Percentiles rank a stretch among this genome's conserved stretches.
These are phyloP conservation scores for Aleadryas rufinucha DNA, from an alignment of 2,113 vertebrate genomes.

Conservation along the genomic window DNA sequence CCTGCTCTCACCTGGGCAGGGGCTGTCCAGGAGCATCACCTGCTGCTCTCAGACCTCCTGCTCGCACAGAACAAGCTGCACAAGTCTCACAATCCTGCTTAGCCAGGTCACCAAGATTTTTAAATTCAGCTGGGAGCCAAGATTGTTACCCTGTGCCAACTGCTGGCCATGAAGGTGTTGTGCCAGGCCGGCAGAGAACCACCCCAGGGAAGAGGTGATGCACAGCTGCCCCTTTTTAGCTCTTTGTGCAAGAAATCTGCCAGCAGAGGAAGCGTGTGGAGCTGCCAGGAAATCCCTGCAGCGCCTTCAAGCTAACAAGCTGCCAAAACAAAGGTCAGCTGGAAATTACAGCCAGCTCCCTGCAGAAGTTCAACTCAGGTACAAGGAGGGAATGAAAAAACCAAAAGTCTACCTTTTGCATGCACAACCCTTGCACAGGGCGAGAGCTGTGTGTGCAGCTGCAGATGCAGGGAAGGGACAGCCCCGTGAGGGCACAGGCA, in stretches of 20 bases:
- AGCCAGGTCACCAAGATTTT: neutral
- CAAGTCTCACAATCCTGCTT: neutral
- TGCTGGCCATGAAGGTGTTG: neutral
- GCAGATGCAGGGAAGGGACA: neutral
- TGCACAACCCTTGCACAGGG: neutral
- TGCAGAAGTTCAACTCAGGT: neutral
- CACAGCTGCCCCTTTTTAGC: constrained; percentile 16
- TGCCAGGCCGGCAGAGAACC: neutral
- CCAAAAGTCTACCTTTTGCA: neutral
- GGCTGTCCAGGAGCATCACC: neutral
- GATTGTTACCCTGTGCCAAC: neutral
- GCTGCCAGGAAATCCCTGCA: constrained; percentile 34
- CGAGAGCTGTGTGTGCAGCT: neutral
- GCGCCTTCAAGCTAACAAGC: neutral
- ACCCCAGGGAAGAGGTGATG: neutral
- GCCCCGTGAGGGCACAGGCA: neutral
- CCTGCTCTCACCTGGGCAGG: neutral
- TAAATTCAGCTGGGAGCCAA: neutral
- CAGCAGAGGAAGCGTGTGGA: neutral
- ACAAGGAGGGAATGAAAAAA: neutral
- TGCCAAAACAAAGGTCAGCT: constrained; percentile 44
- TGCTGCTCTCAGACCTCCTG: neutral
- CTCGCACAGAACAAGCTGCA: neutral
- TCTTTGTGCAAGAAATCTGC: neutral
- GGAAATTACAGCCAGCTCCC: constrained; percentile 25